phyloP scores from a whole-genome alignment of 1,140 invertebrate genomes.

The Scaptomyza hsui region DNA sequence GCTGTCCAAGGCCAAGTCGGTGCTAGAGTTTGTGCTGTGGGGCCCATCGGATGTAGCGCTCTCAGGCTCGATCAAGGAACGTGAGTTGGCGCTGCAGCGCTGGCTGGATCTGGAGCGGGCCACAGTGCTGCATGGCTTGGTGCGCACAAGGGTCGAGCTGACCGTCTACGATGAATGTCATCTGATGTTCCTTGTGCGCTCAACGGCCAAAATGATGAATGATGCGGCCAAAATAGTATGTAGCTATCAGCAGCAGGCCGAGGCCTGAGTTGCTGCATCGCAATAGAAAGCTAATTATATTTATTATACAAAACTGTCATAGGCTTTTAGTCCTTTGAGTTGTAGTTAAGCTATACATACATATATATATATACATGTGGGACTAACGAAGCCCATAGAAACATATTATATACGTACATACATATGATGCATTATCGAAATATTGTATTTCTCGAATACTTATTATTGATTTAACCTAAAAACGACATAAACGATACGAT shows the following conservation, averaged over 20 bases:
- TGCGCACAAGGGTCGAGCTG: slow-evolving; percentile 89
- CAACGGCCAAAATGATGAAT: slow-evolving; percentile 91
- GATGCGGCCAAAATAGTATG: slow-evolving; percentile 87
- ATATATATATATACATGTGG: slow-evolving; percentile 16
- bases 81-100: slow-evolving; percentile 89
- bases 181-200: slow-evolving; percentile 91
- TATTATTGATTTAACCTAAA: slow-evolving; percentile 2
- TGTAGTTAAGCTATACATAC: slow-evolving; percentile 35
- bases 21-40: slow-evolving; percentile 93
- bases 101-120: slow-evolving; percentile 94
- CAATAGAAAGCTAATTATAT: slow-evolving; percentile 50
- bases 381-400: slow-evolving; percentile 1
- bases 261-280: slow-evolving; percentile 46
- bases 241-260: slow-evolving; percentile 66
- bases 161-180: slow-evolving; percentile 92
- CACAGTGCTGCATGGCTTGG: slow-evolving; percentile 90
- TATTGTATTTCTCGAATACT: slow-evolving; percentile 6
- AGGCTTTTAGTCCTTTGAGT: slow-evolving; percentile 65
- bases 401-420: slow-evolving; percentile 6
- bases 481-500: slow-evolving; percentile 37
- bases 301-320: slow-evolving; percentile 66
- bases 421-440: slow-evolving; percentile 14
- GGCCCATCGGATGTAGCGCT: slow-evolving; percentile 91
- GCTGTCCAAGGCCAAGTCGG: slow-evolving; percentile 88
- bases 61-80: slow-evolving; percentile 87